A percentile compares a stretch with the other conserved stretches of the same genome.
phyloP scores from a whole-genome alignment of 2,113 vertebrate genomes.

The Dromiciops gliroides region DNA sequence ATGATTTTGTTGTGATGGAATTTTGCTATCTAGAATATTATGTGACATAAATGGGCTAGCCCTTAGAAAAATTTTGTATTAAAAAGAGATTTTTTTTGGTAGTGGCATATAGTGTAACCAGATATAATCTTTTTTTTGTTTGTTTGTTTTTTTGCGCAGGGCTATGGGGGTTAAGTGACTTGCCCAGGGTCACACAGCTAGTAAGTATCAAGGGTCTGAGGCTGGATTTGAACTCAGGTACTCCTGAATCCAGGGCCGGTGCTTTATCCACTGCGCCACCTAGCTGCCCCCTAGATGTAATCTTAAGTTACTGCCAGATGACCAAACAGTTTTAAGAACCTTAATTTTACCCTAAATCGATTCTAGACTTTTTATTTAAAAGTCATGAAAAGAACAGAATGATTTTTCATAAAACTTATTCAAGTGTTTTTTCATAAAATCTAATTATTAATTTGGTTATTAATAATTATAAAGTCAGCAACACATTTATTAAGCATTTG shows the following conservation, averaged over 20 bases:
- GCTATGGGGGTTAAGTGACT: no score
- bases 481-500: neutral
- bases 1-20: constrained; percentile 53
- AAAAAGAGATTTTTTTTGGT: neutral
- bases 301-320: neutral
- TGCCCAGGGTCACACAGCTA: no score
- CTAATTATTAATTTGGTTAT: neutral
- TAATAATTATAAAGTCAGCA: neutral
- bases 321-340: neutral
- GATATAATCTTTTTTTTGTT: no score
- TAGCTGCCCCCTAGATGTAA: no score
- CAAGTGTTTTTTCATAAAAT: neutral
- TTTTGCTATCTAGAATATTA: constrained; percentile 60
- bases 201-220: no score
- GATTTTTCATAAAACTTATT: neutral
- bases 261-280: no score
- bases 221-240: no score
- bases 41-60: constrained; percentile 30
- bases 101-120: neutral
- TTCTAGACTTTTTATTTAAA: neutral
- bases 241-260: no score
- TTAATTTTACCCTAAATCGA: neutral
- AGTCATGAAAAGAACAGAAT: neutral
- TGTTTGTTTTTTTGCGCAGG: no score
- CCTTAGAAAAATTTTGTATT: constrained; percentile 52